Evolutionary conservation across 1,140 invertebrate genomes (phyloP), one percentile per base, ranked within the genome.

Genomic region (Calliopsis andreniformis): DNA sequence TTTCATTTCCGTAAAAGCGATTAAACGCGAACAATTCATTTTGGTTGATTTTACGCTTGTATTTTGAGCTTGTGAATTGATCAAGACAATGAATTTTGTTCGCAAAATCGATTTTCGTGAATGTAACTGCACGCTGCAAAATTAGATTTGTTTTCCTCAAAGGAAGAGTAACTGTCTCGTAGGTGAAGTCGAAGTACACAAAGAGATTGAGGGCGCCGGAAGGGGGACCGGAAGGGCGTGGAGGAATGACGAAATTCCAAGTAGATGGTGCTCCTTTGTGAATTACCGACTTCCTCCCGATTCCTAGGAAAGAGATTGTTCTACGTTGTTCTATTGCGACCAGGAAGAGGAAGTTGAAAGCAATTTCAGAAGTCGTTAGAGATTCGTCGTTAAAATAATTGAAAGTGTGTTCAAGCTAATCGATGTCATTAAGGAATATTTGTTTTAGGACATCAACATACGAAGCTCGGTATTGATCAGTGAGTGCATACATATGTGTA

Each of bases 261-360:
- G 68, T 61, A 20, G 55, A 70, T 32, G 28, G 68, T 47, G 28
- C 42, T 23, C 68, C 55, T 70, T 70, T 70, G 68, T 70, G 68
- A 70, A 70, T 70, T 70, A 70, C 61, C 55, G 30, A 42, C 4
- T 35, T 61, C n/a, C 25, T 4, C 30, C n/a, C 8, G n/a, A 20
- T 51, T 55, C 51, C 28, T 25, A 12, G 16, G 16, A 32, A 18
- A 62, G 2, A 4, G 32, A 62, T n/a, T n/a, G n/a, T n/a, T n/a
- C n/a, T n/a, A n/a, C 23, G 28, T 39, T 10, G 55, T 51, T 51
- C 6, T 32, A 16, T 12, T 10, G 5, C 3, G 35, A 39, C 4
- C 3, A 39, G 35, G 35, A 5, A 39, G 12, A 30, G 45, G 2
- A 43, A 39, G 20, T 39, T 47, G 14, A 14, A 12, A 28, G 32